Conservation (phyloP, 1,140 invertebrate genomes). For the Drosophila bocqueti region DNA sequence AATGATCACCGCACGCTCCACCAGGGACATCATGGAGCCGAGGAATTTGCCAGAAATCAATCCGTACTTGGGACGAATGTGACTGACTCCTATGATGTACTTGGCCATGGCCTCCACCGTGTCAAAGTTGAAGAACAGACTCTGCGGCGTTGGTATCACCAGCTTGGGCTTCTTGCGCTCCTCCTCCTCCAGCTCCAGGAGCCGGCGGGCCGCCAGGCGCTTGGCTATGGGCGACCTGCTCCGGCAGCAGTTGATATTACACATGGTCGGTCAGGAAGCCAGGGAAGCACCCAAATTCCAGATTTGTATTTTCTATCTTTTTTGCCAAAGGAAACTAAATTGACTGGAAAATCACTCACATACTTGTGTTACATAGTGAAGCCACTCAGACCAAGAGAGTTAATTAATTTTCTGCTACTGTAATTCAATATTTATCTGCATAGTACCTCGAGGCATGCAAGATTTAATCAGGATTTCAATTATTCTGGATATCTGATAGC, state of each 20-base stretch:
- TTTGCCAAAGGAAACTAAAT: not conserved
- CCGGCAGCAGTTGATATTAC: constrained; percentile 51
- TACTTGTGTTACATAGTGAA: not conserved
- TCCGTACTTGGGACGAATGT: constrained; percentile 91
- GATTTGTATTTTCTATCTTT: not conserved
- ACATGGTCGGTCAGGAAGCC: constrained; percentile 39
- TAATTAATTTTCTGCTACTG: constrained; percentile 9
- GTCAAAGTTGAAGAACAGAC: constrained; percentile 87
- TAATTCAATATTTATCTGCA: constrained; percentile 2
- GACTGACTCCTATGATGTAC: constrained; percentile 89
- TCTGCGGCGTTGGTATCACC: constrained; percentile 45
- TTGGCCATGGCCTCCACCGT: constrained; percentile 90
- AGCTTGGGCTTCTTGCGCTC: constrained; percentile 14
- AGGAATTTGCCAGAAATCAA: constrained; percentile 97
- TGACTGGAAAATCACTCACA: not conserved
- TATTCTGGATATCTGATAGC: not conserved
- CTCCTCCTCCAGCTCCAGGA: constrained; percentile 12
- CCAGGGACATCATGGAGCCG: constrained; percentile 90
- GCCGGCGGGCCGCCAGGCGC: constrained; percentile 35
- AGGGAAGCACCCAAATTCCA: not conserved
- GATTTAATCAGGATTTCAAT: constrained; percentile 6
- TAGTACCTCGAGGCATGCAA: not conserved
- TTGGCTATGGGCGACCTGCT: constrained; percentile 49
- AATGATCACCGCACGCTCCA: constrained; percentile 90
- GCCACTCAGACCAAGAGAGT: not conserved